Conservation (phyloP, 2,113 vertebrate species). For the human (Homo sapiens) region DNA sequence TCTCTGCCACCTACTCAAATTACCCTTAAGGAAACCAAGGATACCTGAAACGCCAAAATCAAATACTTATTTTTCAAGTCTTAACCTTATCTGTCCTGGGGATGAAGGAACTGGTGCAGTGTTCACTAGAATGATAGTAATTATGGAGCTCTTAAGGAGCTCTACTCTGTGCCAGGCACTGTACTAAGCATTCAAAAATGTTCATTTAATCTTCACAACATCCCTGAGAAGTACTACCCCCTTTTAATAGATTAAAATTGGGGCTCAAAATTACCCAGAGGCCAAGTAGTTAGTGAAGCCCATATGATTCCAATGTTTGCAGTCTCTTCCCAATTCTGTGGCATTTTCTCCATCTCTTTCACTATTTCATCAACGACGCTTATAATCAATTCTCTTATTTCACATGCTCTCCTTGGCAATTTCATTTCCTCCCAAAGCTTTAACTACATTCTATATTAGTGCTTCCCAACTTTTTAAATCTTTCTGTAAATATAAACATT, state of each 20-base stretch:
- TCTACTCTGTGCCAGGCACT: not conserved
- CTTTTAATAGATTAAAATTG: not conserved
- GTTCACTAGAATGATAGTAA: not conserved
- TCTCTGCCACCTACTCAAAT: not conserved
- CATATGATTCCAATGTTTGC: not conserved
- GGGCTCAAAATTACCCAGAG: slow-evolving; percentile 18
- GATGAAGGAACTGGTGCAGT: not conserved
- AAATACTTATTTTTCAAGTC: not conserved
- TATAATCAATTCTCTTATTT: not conserved
- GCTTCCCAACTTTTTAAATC: not conserved
- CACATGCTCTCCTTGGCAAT: not conserved
- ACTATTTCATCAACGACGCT: not conserved
- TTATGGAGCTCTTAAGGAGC: not conserved
- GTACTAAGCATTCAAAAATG: not conserved
- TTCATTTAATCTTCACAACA: not conserved
- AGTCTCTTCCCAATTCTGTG: not conserved
- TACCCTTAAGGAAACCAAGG: not conserved
- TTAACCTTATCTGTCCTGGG: not conserved
- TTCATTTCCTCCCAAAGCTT: not conserved
- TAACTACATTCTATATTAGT: not conserved
- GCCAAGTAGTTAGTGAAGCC: not conserved
- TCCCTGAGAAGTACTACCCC: not conserved
- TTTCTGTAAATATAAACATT: not conserved
- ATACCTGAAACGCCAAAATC: not conserved
- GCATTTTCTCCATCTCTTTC: not conserved